A percentile compares a stretch with the other conserved stretches of the same genome.
phyloP scores from a whole-genome alignment of 1,140 invertebrate genomes.

The Zelostemma sp. region DNA sequence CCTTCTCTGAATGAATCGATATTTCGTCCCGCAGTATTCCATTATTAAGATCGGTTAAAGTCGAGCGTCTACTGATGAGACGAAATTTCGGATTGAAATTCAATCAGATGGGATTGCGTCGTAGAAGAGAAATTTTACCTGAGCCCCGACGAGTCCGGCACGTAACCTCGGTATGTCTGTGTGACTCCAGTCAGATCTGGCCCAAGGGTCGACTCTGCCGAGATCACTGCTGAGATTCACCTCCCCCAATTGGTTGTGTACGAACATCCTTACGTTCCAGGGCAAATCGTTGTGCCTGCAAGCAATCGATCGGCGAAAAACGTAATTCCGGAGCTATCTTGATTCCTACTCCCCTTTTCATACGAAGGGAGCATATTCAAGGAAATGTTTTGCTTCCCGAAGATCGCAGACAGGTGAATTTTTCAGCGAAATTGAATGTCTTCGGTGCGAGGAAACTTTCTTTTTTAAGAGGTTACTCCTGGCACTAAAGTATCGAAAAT shows the following conservation, averaged over 20 bases:
- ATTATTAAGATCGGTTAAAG: neutral
- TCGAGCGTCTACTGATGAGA: neutral
- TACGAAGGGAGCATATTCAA: neutral
- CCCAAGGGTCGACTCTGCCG: constrained; percentile 82
- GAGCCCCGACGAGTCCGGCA: constrained; percentile 85
- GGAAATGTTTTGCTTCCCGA: neutral
- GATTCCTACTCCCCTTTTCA: neutral
- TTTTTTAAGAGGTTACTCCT: neutral
- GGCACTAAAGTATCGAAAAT: no score
- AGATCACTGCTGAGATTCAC: constrained; percentile 85
- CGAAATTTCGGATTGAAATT: neutral
- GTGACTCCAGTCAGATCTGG: constrained; percentile 84
- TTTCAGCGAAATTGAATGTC: constrained; percentile 3
- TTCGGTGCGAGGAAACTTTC: neutral
- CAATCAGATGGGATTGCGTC: neutral
- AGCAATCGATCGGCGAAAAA: constrained; percentile 27
- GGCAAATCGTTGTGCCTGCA: constrained; percentile 89
- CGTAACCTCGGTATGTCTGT: constrained; percentile 89
- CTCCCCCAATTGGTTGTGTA: constrained; percentile 84
- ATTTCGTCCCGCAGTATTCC: neutral
- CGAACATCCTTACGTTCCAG: constrained; percentile 85
- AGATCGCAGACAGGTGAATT: constrained; percentile 1
- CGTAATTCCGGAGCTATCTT: constrained; percentile 8
- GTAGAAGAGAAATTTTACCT: constrained; percentile 64
- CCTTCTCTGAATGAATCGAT: no score